These are phyloP conservation scores for Paracentrotus lividus DNA, from an alignment of 53 echinoderm and acorn worm species.

Conservation along the genomic window DNA sequence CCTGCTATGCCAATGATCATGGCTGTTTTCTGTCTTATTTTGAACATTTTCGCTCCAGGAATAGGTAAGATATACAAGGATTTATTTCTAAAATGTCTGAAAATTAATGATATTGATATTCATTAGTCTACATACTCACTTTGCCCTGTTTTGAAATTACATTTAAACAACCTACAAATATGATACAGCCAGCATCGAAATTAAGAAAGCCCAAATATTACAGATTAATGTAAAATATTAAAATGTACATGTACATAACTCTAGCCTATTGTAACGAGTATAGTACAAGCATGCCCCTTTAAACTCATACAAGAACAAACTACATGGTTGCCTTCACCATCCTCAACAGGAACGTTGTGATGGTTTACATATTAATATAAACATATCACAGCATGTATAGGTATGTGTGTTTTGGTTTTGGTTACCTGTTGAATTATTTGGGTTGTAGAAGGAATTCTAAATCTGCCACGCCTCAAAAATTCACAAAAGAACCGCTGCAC, in stretches of 20 bases:
- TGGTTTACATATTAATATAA: background rate
- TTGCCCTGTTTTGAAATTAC: too few species aligned
- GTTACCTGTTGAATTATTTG: background rate
- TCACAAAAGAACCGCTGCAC: background rate
- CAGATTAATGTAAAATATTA: too few species aligned
- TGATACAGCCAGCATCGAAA: too few species aligned
- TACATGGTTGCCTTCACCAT: background rate
- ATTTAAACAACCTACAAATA: too few species aligned
- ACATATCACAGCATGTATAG: background rate
- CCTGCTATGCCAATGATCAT: conserved; percentile 80
- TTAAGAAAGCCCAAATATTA: too few species aligned
- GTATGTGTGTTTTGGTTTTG: background rate
- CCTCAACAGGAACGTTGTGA: background rate
- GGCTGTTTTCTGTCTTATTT: conserved; percentile 77
- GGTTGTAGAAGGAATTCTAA: background rate
- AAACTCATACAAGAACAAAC: background rate
- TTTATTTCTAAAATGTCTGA: too few species aligned
- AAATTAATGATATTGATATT: too few species aligned
- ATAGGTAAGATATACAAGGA: conserved; percentile 70
- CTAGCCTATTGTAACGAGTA: too few species aligned
- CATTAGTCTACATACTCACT: too few species aligned
- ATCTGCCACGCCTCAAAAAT: background rate
- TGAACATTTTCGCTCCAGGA: conserved; percentile 81
- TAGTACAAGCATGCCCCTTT: too few species aligned
- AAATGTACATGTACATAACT: too few species aligned